Percentiles rank a stretch among this genome's conserved stretches.
phyloP scores from a whole-genome alignment of 2,888 invertebrate species.

The Drosophila paranaensis region DNA sequence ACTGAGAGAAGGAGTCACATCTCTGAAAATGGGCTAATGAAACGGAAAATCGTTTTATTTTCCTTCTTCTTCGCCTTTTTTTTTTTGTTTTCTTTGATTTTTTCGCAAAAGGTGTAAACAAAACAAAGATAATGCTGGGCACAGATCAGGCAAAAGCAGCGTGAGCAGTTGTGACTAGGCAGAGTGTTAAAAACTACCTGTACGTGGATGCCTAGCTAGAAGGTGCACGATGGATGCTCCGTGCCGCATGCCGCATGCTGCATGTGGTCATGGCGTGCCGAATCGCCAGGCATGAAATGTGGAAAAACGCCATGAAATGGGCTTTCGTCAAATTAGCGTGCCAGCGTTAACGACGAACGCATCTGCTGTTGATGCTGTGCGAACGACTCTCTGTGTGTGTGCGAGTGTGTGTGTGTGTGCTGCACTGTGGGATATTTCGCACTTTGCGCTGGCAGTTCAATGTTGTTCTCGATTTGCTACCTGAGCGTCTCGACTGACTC shows the following conservation, averaged over 20 bases:
- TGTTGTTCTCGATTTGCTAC: slow-evolving; percentile 53
- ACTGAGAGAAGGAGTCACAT: slow-evolving; percentile 53
- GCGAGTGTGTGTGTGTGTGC: slow-evolving; percentile 18
- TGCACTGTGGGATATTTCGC: slow-evolving; percentile 79
- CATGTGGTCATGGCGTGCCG: slow-evolving; percentile 53
- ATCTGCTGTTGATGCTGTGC: slow-evolving; percentile 19
- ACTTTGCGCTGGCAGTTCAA: slow-evolving; percentile 67
- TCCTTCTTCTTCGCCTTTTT: not conserved
- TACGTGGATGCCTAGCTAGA: slow-evolving; percentile 29
- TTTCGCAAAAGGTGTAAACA: slow-evolving; percentile 76
- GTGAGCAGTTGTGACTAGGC: slow-evolving; percentile 45
- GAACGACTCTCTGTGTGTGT: not conserved
- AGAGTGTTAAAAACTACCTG: slow-evolving; percentile 78
- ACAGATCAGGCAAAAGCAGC: slow-evolving; percentile 38
- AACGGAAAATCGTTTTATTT: slow-evolving; percentile 40
- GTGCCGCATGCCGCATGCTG: slow-evolving; percentile 27
- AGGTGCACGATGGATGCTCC: slow-evolving; percentile 37
- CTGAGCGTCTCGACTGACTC: slow-evolving; percentile 27
- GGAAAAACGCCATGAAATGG: slow-evolving; percentile 79
- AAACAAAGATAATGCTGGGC: slow-evolving; percentile 25
- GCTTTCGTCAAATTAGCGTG: slow-evolving; percentile 83
- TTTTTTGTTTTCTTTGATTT: slow-evolving; percentile 42
- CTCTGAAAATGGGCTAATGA: slow-evolving; percentile 47
- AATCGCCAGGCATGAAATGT: slow-evolving; percentile 71
- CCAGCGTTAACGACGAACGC: slow-evolving; percentile 74